phyloP scores from a whole-genome alignment of 2,113 vertebrate genomes.

The Pituophis catenifer region DNA sequence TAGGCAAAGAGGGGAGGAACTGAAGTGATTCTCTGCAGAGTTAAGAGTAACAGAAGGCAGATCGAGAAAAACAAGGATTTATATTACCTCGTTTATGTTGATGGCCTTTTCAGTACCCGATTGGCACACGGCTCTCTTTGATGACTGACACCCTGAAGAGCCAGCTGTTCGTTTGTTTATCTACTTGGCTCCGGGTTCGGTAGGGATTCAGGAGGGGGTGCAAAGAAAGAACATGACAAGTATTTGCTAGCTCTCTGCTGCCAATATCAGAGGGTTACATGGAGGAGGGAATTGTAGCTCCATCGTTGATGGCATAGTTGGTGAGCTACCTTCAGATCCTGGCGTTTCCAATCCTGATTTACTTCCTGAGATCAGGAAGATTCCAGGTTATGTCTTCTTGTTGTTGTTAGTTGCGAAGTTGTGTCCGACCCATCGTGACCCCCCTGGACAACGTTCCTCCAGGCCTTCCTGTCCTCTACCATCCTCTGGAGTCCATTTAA shows the following conservation, averaged over 20 bases:
- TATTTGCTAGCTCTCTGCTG: not conserved
- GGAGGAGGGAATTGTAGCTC: too few relatives aligned
- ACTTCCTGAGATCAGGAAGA: not conserved
- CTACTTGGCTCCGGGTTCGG: not conserved
- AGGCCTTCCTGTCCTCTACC: too few relatives aligned
- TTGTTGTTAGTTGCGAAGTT: too few relatives aligned
- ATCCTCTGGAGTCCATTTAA: too few relatives aligned
- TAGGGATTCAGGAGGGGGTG: not conserved
- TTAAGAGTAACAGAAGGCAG: conserved; percentile 3
- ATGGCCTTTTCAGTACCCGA: conserved; percentile 6
- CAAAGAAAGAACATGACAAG: not conserved
- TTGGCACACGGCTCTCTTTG: not conserved
- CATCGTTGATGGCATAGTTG: not conserved
- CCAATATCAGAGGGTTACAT: not conserved
- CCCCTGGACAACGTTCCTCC: too few relatives aligned
- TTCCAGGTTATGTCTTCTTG: not conserved
- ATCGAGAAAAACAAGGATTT: conserved; percentile 3
- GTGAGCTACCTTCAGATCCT: not conserved
- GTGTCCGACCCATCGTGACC: too few relatives aligned
- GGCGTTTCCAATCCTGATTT: not conserved
- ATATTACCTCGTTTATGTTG: not conserved
- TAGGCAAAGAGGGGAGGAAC: not conserved
- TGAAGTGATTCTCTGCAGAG: not conserved
- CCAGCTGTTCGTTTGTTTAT: conserved; percentile 11
- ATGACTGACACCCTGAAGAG: conserved; percentile 11